These are phyloP conservation scores for Anguilla obscura DNA, from an alignment of 2,797 vertebrate species.

Conservation along the genomic window DNA sequence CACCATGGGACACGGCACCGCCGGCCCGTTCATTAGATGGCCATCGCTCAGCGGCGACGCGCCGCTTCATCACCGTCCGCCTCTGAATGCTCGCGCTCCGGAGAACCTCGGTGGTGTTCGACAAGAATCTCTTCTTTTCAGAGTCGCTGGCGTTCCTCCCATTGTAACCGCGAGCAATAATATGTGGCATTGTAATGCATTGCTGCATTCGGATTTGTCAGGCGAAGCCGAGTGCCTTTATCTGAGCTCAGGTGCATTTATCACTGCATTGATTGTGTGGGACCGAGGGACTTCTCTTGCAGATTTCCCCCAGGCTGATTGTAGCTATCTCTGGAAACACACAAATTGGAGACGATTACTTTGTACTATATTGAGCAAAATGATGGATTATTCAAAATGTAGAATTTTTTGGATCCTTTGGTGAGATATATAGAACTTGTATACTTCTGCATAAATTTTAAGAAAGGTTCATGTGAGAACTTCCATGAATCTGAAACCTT, in stretches of 20 bases:
- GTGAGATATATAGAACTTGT: background rate
- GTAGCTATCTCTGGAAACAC: background rate
- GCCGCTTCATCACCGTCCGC: background rate
- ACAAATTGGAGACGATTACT: background rate
- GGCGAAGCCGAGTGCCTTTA: background rate
- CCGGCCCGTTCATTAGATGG: background rate
- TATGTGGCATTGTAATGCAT: background rate
- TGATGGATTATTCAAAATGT: background rate
- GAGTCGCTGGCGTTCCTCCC: background rate
- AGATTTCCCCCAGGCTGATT: background rate
- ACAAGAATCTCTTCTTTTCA: background rate
- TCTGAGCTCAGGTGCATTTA: background rate
- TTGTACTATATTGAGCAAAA: background rate
- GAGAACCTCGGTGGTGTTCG: background rate
- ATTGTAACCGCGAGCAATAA: background rate
- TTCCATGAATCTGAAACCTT: background rate
- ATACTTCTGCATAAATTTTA: background rate
- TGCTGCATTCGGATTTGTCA: background rate
- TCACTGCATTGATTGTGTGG: background rate
- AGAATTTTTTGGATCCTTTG: background rate
- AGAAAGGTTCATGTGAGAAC: background rate
- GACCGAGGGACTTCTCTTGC: background rate
- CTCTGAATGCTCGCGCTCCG: background rate
- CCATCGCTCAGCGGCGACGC: background rate
- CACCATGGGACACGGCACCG: constrained; percentile 24